phyloP scores from a whole-genome alignment of 2,113 vertebrate species.

The Lampris megalopsis region DNA sequence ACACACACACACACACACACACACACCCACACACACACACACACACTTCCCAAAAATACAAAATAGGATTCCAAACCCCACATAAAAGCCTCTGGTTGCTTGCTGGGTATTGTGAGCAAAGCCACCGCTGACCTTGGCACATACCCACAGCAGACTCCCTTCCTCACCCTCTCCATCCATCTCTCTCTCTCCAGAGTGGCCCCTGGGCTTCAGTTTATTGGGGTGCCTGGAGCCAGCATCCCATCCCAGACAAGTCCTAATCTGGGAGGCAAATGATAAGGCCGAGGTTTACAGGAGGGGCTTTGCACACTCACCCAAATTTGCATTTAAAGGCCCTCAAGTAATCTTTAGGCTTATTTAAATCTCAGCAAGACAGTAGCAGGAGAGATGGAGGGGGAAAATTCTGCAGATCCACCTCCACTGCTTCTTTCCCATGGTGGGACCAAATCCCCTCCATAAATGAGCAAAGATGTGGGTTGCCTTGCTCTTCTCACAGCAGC shows the following conservation, averaged over 20 bases:
- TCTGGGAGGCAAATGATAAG: constrained; percentile 83
- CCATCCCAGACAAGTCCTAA: constrained; percentile 76
- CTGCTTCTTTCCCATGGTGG: constrained; percentile 74
- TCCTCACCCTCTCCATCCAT: constrained; percentile 29
- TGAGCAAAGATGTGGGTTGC: constrained; percentile 60
- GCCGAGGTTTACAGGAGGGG: constrained; percentile 76
- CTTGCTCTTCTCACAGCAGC: constrained; percentile 61
- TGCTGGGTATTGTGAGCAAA: constrained; percentile 56
- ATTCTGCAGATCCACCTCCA: constrained; percentile 71
- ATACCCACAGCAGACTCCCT: constrained; percentile 35
- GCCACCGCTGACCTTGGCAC: constrained; percentile 71
- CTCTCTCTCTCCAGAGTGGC: constrained; percentile 59
- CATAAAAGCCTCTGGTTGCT: constrained; percentile 60
- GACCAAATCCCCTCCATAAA: constrained; percentile 75
- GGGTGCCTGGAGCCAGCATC: constrained; percentile 72
- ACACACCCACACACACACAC: constrained; percentile 11
- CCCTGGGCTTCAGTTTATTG: constrained; percentile 72
- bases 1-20: constrained; percentile 10
- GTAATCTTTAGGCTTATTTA: constrained; percentile 84
- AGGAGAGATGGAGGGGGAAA: constrained; percentile 42
- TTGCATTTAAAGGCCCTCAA: constrained; percentile 84
- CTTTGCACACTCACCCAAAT: constrained; percentile 76
- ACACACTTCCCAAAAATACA: constrained; percentile 7
- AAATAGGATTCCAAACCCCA: constrained; percentile 50
- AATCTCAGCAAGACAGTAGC: constrained; percentile 82